These are phyloP conservation scores for Chironomus riparius DNA, from an alignment of 2,888 invertebrate species.

Conservation along the genomic window DNA sequence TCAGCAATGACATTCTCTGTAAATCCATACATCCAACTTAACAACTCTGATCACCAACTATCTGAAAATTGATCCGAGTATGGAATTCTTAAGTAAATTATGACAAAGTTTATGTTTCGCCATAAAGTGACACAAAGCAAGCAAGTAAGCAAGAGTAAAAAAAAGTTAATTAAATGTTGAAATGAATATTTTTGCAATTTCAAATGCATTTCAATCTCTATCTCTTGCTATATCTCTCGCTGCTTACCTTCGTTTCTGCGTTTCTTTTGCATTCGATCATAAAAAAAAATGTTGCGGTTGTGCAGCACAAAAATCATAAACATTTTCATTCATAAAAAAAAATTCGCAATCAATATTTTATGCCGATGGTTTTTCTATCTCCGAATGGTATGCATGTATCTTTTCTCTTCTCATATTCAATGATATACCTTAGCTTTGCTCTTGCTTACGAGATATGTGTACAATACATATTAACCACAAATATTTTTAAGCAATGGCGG, in stretches of 20 bases:
- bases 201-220: not conserved
- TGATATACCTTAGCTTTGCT: not conserved
- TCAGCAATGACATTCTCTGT: too few species aligned
- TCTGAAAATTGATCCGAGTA: not conserved
- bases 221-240: not conserved
- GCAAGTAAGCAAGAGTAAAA: not conserved
- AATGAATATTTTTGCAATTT: not conserved
- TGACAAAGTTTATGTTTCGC: not conserved
- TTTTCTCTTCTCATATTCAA: not conserved
- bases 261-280: conserved; percentile 6
- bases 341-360: conserved; percentile 27
- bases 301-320: conserved; percentile 25
- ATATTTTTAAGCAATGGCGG: conserved; percentile 12
- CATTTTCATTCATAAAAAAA: conserved; percentile 17
- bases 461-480: conserved; percentile 9
- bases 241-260: not conserved
- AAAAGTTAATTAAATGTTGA: conserved; percentile 1
- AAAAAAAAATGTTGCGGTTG: conserved; percentile 26
- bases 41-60: not conserved
- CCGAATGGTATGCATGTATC: not conserved
- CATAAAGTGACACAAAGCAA: not conserved
- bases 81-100: not conserved
- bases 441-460: not conserved
- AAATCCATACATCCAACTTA: too few species aligned
- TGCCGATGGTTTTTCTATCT: conserved; percentile 23